Evolutionary conservation across 2,888 invertebrate species (phyloP).

Genomic region (Aphidius colemani): DNA sequence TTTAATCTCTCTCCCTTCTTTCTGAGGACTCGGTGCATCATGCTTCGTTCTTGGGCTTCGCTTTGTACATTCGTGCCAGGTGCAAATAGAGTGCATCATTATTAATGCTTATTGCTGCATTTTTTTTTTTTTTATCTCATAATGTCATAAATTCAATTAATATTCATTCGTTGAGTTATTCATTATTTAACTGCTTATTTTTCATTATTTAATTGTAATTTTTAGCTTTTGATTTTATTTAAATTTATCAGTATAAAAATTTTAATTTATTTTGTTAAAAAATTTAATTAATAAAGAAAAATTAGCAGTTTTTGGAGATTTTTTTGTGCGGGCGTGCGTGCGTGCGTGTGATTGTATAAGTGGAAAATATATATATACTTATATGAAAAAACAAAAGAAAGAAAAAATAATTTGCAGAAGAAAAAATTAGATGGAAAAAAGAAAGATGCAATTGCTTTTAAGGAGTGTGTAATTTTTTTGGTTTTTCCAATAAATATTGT

Average conservation of each 20-base stretch:
- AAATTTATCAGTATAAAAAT: not conserved
- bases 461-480: slow-evolving; percentile 31
- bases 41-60: slow-evolving; percentile 19
- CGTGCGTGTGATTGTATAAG: slow-evolving; percentile 22
- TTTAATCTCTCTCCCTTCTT: no score
- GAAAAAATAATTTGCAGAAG: slow-evolving; percentile 34
- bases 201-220: slow-evolving; percentile 3
- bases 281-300: not conserved
- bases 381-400: slow-evolving; percentile 33
- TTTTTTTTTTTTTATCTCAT: not conserved
- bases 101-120: slow-evolving; percentile 24
- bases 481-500: slow-evolving; percentile 20
- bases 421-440: slow-evolving; percentile 31
- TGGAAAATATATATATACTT: slow-evolving; percentile 22
- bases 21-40: slow-evolving; percentile 14
- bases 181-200: slow-evolving; percentile 14
- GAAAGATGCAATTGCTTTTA: slow-evolving; percentile 43
- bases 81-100: slow-evolving; percentile 34
- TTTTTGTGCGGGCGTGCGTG: slow-evolving; percentile 27
- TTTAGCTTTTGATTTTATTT: not conserved
- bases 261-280: slow-evolving; percentile 1
- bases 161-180: slow-evolving; percentile 17
- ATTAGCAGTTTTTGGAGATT: not conserved
- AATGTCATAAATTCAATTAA: not conserved
- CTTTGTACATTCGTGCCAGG: slow-evolving; percentile 31